Evolutionary conservation across 37 sponge, comb jelly and placozoan species (phyloP).

Genomic region (Bolinopsis microptera): DNA sequence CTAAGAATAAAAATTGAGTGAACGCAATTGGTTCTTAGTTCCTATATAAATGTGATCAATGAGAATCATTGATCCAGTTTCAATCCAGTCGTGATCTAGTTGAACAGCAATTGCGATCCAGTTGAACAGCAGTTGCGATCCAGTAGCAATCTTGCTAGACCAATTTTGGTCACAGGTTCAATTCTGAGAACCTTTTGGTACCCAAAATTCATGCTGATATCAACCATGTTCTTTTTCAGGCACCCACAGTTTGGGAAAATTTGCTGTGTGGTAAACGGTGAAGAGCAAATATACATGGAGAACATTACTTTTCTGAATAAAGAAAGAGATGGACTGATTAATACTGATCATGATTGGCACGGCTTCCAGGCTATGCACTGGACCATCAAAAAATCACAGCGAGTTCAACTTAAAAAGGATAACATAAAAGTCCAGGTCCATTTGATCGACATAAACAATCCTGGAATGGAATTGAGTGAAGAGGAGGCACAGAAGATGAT

Average conservation of each 20-base stretch:
- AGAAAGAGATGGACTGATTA: neutral
- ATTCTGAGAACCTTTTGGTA: too few species aligned
- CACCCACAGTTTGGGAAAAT: neutral
- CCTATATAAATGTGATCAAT: neutral
- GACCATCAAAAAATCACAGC: conserved; percentile 17
- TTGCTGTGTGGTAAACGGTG: neutral
- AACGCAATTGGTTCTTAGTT: too few species aligned
- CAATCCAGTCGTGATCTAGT: too few species aligned
- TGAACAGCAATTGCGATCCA: too few species aligned
- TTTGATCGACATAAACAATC: neutral
- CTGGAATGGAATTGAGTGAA: neutral
- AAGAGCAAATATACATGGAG: neutral
- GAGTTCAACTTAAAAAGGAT: conserved; percentile 31
- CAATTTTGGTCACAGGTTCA: too few species aligned
- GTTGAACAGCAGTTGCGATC: too few species aligned
- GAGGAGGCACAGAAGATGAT: neutral
- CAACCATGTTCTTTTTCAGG: too few species aligned
- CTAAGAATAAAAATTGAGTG: too few species aligned
- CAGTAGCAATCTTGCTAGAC: too few species aligned
- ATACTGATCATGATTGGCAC: neutral
- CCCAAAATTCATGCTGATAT: too few species aligned
- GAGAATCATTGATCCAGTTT: too few species aligned
- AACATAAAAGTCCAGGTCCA: neutral
- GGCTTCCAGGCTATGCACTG: neutral
- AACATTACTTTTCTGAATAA: conserved; percentile 11